Conservation (phyloP, 2,113 vertebrate genomes). For the Nematolebias whitei region DNA sequence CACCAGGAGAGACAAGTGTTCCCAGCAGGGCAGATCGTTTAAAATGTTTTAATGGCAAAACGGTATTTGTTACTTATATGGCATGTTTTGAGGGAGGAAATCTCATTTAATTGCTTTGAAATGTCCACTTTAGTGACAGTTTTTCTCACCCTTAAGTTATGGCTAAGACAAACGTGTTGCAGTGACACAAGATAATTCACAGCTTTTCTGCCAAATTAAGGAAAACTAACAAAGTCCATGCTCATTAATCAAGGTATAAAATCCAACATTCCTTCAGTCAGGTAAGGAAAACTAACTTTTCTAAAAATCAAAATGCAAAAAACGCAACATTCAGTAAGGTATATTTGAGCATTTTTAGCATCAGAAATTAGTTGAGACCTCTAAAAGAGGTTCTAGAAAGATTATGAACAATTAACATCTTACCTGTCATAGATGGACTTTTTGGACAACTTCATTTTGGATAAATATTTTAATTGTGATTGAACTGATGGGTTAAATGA, state of each 20-base stretch:
- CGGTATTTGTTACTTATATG: slow-evolving; percentile 32
- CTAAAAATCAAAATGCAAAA: too few species aligned
- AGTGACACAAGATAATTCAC: slow-evolving; percentile 29
- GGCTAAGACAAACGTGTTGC: slow-evolving; percentile 27
- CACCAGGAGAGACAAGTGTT: slow-evolving; percentile 71
- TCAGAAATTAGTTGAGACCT: too few species aligned
- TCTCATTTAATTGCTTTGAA: slow-evolving; percentile 71
- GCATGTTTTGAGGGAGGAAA: slow-evolving; percentile 34
- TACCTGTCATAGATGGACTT: too few species aligned
- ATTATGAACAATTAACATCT: too few species aligned
- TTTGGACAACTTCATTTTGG: too few species aligned
- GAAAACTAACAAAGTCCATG: too few species aligned
- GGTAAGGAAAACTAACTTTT: too few species aligned
- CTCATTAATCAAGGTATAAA: too few species aligned
- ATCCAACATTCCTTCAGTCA: too few species aligned
- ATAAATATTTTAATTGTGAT: too few species aligned
- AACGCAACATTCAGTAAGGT: slow-evolving; percentile 59
- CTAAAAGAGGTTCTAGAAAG: too few species aligned
- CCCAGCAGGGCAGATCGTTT: slow-evolving; percentile 60
- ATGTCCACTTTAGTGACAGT: slow-evolving; percentile 41
- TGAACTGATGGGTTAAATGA: too few species aligned
- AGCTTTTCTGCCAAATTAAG: background rate
- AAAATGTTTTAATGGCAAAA: slow-evolving; percentile 64
- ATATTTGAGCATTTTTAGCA: slow-evolving; percentile 29
- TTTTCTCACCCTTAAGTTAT: slow-evolving; percentile 18